phyloP scores from a whole-genome alignment of 2,888 invertebrate genomes.

The Eupithecia abbreviata region DNA sequence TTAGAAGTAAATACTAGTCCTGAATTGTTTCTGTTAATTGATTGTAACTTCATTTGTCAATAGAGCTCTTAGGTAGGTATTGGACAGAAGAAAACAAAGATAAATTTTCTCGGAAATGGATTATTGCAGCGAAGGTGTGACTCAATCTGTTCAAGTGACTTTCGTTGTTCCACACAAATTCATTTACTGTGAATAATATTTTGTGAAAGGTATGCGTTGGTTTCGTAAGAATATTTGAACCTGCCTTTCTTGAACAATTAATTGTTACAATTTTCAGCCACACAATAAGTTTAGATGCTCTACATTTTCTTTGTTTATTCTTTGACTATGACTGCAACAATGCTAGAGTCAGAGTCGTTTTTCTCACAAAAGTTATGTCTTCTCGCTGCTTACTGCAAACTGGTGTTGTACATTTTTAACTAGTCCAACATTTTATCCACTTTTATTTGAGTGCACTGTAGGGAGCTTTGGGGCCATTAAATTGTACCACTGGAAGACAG shows the following conservation, averaged over 20 bases:
- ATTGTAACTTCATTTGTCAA: no score
- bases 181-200: not conserved
- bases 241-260: not conserved
- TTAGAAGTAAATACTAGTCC: no score
- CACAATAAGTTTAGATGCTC: not conserved
- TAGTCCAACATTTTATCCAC: slow-evolving; percentile 43
- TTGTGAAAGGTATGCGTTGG: not conserved
- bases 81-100: no score
- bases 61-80: no score
- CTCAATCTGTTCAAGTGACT: no score
- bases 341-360: slow-evolving; percentile 37
- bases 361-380: slow-evolving; percentile 43
- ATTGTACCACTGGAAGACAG: not conserved
- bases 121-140: no score
- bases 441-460: slow-evolving; percentile 39
- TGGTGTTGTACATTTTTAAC: slow-evolving; percentile 52
- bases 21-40: no score
- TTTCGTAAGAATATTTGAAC: not conserved
- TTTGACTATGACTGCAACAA: slow-evolving; percentile 9
- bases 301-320: slow-evolving; percentile 10
- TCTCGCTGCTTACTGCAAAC: slow-evolving; percentile 30
- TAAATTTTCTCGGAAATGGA: no score
- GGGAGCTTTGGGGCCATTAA: not conserved
- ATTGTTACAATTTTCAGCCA: not conserved
- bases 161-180: not conserved